Evolutionary conservation across 2,888 invertebrate genomes (phyloP), one percentile per base, ranked within the genome.

Genomic region (Aproaerema taeniolella): DNA sequence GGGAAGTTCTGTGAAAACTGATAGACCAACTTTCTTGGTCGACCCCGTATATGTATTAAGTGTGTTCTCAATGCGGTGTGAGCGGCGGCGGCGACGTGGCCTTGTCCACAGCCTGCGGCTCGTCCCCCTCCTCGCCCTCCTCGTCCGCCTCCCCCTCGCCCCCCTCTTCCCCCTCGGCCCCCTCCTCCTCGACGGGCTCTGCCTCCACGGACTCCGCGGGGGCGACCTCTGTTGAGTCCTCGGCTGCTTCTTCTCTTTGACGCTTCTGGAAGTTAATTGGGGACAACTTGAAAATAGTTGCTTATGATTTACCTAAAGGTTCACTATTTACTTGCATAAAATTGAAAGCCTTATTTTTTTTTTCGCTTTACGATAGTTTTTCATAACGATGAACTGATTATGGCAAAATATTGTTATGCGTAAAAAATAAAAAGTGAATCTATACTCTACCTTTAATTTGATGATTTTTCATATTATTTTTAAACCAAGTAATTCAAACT

Each of bases 21-120:
- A 20, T 20, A 20, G 20, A 20, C 20, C 8, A 20, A 20, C 8
- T 20, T 20, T 20, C 8, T 20, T 20, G 4, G 4, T 20, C n/a
- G n/a, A n/a, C n/a, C n/a, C n/a, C n/a, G n/a, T 20, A 6, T 20
- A 6, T 20, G 20, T 8, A 20, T 20, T 8, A 20, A 6, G 20
- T 8, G 5, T 20, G 8, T 20, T 20, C 5, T 20, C 8, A 62
- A 16, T 67, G 61, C 11, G 64, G 56, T 2, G 67, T 59, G 0
- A 52, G 59, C 1, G 83, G 83, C 10, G 83, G 86, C 1, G 89
- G 89, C 0, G 89, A 89, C 0, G 89, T 89, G 1, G 88, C 88
- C 52, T 89, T 89, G 47, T 89, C 88, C 4, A 60, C 49, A 2
- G 58, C 63, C 2, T 47, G 53, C 10, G 47, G 57, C 12, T 60